phyloP scores from a whole-genome alignment of 2,888 invertebrate genomes.

The Sipha maydis region DNA sequence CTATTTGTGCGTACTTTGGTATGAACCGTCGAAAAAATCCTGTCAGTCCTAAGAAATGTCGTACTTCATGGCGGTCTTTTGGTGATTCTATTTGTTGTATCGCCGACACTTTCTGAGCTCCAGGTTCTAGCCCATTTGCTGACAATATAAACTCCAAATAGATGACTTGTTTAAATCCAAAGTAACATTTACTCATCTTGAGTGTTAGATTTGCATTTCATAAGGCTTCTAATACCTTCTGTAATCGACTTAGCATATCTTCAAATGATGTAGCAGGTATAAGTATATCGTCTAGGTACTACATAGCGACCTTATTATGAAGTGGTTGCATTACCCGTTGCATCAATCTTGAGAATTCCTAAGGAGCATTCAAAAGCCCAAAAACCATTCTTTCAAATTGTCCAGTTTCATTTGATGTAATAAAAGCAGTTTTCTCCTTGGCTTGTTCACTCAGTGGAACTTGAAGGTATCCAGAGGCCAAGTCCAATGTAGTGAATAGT shows the following conservation, averaged over 20 bases:
- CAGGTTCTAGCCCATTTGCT: background rate
- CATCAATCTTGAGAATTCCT: slow-evolving; percentile 63
- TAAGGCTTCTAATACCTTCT: slow-evolving; percentile 13
- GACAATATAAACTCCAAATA: slow-evolving; percentile 39
- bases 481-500: slow-evolving; percentile 37
- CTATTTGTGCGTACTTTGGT: slow-evolving; percentile 15
- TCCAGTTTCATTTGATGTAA: slow-evolving; percentile 30
- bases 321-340: slow-evolving; percentile 19
- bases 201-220: background rate
- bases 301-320: background rate
- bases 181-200: slow-evolving; percentile 15
- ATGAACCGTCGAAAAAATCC: slow-evolving; percentile 53
- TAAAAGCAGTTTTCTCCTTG: slow-evolving; percentile 37
- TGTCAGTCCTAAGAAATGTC: slow-evolving; percentile 31
- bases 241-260: background rate
- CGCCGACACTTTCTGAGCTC: background rate
- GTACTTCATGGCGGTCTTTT: slow-evolving; percentile 19
- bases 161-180: background rate
- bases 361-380: slow-evolving; percentile 24
- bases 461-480: slow-evolving; percentile 22
- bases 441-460: slow-evolving; percentile 35
- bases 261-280: background rate
- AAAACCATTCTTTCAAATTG: slow-evolving; percentile 38
- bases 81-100: slow-evolving; percentile 17
- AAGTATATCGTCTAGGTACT: slow-evolving; percentile 2